These are phyloP conservation scores for Coccyzus lansbergi DNA, from an alignment of 2,797 vertebrate genomes.

Conservation along the genomic window DNA sequence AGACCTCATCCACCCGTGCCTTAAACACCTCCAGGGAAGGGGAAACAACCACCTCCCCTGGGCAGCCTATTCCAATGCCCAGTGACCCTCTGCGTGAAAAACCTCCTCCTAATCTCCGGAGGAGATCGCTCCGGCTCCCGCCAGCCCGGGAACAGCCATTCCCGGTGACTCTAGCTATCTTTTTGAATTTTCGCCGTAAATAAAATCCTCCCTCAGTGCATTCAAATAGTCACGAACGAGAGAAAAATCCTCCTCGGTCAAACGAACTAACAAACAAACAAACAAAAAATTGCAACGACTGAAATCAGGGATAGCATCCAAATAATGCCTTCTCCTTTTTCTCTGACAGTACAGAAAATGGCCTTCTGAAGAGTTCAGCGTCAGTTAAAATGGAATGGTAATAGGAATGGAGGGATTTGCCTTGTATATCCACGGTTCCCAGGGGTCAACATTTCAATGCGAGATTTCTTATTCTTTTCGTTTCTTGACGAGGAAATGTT, in stretches of 20 bases:
- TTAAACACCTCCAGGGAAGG: no score
- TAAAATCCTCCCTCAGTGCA: neutral
- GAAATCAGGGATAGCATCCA: neutral
- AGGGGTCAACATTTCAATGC: neutral
- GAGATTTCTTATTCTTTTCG: neutral
- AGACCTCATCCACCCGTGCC: no score
- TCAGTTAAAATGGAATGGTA: neutral
- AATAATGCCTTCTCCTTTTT: neutral
- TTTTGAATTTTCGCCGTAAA: neutral
- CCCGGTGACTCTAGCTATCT: neutral
- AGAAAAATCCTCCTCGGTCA: neutral
- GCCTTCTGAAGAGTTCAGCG: constrained; percentile 9
- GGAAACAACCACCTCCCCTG: no score
- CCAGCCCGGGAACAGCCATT: neutral
- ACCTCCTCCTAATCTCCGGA: no score
- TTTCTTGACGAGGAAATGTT: neutral
- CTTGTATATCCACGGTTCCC: neutral
- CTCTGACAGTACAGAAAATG: neutral
- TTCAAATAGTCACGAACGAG: neutral
- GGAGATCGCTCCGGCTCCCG: neutral
- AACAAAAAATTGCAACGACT: neutral
- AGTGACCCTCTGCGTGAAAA: no score
- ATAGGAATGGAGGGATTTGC: neutral
- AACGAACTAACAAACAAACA: neutral
- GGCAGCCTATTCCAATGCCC: no score